These are phyloP conservation scores for Heliconius eleuchia DNA, from an alignment of 1,140 invertebrate genomes.

Conservation along the genomic window DNA sequence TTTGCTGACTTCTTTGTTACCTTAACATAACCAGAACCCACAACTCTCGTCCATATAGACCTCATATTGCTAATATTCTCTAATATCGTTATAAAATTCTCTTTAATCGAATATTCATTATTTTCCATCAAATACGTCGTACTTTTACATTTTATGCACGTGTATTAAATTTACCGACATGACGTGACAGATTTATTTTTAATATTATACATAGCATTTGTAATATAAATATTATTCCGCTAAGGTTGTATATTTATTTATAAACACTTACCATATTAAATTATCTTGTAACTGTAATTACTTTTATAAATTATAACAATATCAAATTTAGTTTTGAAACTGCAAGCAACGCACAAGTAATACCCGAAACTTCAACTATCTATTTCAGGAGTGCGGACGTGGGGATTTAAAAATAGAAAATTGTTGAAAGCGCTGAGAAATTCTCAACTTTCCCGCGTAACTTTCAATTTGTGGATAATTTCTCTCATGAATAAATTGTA, in stretches of 20 bases:
- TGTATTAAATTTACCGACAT: slow-evolving; percentile 24
- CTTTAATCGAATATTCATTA: slow-evolving; percentile 22
- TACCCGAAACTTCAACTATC: slow-evolving; percentile 46
- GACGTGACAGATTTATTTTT: slow-evolving; percentile 35
- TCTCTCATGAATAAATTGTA: slow-evolving; percentile 16
- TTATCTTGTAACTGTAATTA: background rate
- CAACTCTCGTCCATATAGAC: slow-evolving; percentile 48
- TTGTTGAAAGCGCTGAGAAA: slow-evolving; percentile 41
- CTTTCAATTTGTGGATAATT: slow-evolving; percentile 43
- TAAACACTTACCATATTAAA: background rate
- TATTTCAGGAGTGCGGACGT: slow-evolving; percentile 70
- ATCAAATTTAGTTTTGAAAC: slow-evolving; percentile 11
- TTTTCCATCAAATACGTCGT: slow-evolving; percentile 25
- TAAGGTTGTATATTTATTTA: background rate
- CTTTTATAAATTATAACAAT: background rate
- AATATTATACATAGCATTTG: slow-evolving; percentile 20
- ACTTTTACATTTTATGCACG: slow-evolving; percentile 21
- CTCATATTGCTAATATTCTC: slow-evolving; percentile 32
- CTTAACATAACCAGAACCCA: slow-evolving; percentile 30
- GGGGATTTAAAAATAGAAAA: slow-evolving; percentile 64
- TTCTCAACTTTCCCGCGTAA: slow-evolving; percentile 53
- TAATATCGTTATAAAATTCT: slow-evolving; percentile 1
- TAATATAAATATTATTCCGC: background rate
- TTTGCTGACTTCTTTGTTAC: slow-evolving; percentile 22
- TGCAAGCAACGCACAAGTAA: slow-evolving; percentile 35